Evolutionary conservation across 2,113 vertebrate species (phyloP), one percentile per base, ranked within the genome.

Genomic region (Carollia perspicillata): DNA sequence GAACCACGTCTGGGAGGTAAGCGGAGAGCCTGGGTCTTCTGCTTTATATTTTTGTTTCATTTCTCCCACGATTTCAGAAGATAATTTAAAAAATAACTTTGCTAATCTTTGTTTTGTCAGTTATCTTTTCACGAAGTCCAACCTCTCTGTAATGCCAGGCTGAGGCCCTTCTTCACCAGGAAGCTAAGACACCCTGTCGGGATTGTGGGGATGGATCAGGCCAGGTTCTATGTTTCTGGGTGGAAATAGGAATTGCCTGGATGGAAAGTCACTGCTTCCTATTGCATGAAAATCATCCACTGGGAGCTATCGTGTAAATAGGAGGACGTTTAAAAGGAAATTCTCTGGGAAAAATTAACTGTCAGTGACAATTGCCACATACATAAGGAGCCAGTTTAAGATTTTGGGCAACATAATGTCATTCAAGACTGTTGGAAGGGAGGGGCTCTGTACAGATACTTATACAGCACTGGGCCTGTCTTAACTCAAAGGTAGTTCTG

Each of bases 221-320:
- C 99, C 0, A 99, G 99, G 95, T 99, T 99, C 99, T 99, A 99
- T 0, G 99, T 99, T 87, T 99, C 99, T 0, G 99, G 99, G 94
- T 99, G 99, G 98, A 99, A 99, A 97, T 49, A 49, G 11, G 47
- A 49, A 49, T 14, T 49, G 13, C 47, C 47, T 13, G 98, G 98
- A 99, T 99, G 37, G 99, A 99, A 78, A 99, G 99, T 98, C 99
- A 99, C 92, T 99, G 98, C 98, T 99, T 99, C 20, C 99, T 99
- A 89, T 99, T 99, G 92, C 99, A 99, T 95, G 99, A 99, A 97
- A 99, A 99, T 97, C 99, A 99, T 95, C 99, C 99, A 20, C 99
- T 99, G 84, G 99, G 99, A 86, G 99, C 99, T 89, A 99, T 99
- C 99, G 99, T 99, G 98, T 99, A 99, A 98, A 99, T 99, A 98